Conservation (phyloP, 2,888 invertebrate genomes). For the Lordiphosa andalusiaca region DNA sequence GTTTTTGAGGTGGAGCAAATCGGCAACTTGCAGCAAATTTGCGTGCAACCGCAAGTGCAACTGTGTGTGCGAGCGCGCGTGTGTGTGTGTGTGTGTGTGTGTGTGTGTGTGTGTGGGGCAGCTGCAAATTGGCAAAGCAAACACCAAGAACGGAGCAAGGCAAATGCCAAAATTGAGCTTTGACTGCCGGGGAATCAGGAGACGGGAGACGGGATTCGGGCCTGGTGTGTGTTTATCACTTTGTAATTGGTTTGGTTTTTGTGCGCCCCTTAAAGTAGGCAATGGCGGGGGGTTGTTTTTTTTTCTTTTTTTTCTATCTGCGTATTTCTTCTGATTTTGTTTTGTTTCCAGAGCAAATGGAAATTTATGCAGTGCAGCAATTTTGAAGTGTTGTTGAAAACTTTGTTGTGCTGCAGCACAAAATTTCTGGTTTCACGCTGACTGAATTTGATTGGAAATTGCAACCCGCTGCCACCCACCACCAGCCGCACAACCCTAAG, state of each 20-base stretch:
- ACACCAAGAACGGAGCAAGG: slow-evolving; percentile 7
- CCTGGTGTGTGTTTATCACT: slow-evolving; percentile 29
- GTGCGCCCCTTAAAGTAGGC: slow-evolving; percentile 9
- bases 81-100: not conserved
- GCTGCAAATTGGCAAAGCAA: slow-evolving; percentile 28
- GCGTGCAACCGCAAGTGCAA: slow-evolving; percentile 45
- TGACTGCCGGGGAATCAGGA: slow-evolving; percentile 14
- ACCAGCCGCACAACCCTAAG: not conserved
- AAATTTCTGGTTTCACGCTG: slow-evolving; percentile 68
- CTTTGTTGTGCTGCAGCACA: slow-evolving; percentile 45
- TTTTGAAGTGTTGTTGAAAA: slow-evolving; percentile 30
- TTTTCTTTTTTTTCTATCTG: not conserved
- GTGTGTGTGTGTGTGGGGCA: slow-evolving; percentile 15
- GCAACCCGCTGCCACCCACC: not conserved
- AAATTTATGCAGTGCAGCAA: slow-evolving; percentile 55
- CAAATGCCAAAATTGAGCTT: slow-evolving; percentile 13
- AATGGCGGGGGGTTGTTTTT: slow-evolving; percentile 4
- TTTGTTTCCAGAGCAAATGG: slow-evolving; percentile 9
- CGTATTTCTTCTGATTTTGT: slow-evolving; percentile 6
- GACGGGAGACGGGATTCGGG: not conserved
- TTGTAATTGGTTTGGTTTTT: slow-evolving; percentile 41
- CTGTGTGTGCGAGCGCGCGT: not conserved
- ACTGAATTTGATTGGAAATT: slow-evolving; percentile 72
- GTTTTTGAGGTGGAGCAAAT: slow-evolving; percentile 12
- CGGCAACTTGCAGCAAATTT: slow-evolving; percentile 41